phyloP scores from a whole-genome alignment of 2,113 vertebrate species.

The Dicentrarchus labrax region DNA sequence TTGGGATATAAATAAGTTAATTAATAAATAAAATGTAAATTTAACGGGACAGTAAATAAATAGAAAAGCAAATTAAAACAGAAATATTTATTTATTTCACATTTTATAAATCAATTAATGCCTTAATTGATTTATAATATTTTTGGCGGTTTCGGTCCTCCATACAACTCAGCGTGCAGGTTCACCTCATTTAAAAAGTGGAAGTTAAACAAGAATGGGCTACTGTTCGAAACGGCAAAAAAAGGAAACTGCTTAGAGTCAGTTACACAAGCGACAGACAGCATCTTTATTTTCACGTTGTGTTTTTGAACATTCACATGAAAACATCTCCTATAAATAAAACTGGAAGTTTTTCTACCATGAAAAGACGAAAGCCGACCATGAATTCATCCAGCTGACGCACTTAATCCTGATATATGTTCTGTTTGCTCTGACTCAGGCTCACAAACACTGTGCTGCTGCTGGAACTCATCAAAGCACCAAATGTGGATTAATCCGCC shows the following conservation, averaged over 20 bases:
- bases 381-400: neutral
- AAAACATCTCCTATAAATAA: neutral
- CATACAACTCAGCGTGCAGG: conserved; percentile 1
- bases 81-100: too few species aligned
- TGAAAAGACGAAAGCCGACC: neutral
- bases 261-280: neutral
- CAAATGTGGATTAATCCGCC: neutral
- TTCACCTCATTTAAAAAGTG: conserved; percentile 28
- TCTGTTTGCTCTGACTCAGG: too few species aligned
- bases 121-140: too few species aligned
- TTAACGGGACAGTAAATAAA: too few species aligned
- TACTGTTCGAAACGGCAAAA: neutral
- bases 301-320: neutral
- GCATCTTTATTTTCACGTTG: neutral
- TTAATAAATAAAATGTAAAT: too few species aligned
- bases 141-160: too few species aligned
- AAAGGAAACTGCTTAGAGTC: conserved; percentile 11
- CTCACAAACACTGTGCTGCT: too few species aligned
- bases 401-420: neutral
- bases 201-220: conserved; percentile 29
- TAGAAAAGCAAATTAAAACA: too few species aligned
- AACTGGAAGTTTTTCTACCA: neutral
- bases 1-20: too few species aligned
- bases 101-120: too few species aligned
- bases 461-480: too few species aligned